Percentiles rank a stretch among this genome's conserved stretches.
Conservation (phyloP, 2,888 invertebrate species). For the Lasioglossum lativentre region DNA sequence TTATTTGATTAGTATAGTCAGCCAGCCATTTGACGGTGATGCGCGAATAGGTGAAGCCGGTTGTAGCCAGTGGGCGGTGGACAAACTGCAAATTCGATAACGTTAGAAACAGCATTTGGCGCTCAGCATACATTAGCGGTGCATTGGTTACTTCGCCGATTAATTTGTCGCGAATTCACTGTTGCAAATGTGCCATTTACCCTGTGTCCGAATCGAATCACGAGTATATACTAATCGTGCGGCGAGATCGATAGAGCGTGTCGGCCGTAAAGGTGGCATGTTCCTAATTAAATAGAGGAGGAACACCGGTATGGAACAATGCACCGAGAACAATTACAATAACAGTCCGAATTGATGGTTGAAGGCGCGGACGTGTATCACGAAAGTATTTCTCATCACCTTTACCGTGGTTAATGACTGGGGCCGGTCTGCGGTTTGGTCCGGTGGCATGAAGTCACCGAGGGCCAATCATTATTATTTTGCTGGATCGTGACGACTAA, state of each 20-base stretch:
- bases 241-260: conserved; percentile 18
- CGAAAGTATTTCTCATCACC: conserved; percentile 36
- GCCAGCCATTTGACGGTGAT: conserved; percentile 49
- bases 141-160: conserved; percentile 67
- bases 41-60: conserved; percentile 41
- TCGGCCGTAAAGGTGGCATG: conserved; percentile 6
- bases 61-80: conserved; percentile 35
- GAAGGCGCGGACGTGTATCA: background rate
- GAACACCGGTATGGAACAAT: background rate
- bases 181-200: conserved; percentile 39
- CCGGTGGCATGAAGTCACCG: background rate
- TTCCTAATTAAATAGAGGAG: conserved; percentile 45
- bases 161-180: conserved; percentile 66
- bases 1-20: conserved; percentile 56
- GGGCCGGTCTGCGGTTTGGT: no score
- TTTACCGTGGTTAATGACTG: conserved; percentile 51
- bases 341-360: conserved; percentile 12
- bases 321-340: conserved; percentile 20
- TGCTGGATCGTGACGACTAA: conserved; percentile 46
- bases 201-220: background rate
- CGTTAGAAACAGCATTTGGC: conserved; percentile 73
- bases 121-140: conserved; percentile 64
- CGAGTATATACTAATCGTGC: background rate
- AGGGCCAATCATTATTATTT: background rate
- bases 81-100: conserved; percentile 76